Conservation (phyloP, 2,113 vertebrate species). For the Colaptes auratus region DNA sequence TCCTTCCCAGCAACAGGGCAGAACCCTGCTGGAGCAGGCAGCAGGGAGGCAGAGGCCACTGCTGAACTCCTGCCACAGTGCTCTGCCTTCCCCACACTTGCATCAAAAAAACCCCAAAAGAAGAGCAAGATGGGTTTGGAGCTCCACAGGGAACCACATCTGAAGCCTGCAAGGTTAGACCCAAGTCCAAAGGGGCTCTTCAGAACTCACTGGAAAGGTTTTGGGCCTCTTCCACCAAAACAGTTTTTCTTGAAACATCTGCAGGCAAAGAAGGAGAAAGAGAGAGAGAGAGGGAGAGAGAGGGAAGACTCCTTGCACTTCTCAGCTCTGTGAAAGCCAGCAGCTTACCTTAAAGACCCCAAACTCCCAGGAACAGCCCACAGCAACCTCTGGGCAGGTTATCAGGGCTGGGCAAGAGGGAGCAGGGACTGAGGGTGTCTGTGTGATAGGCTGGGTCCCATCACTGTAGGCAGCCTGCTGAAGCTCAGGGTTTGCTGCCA, state of each 20-base stretch:
- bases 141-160: not conserved
- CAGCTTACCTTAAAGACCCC: not conserved
- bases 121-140: not conserved
- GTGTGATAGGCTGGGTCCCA: not conserved
- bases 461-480: not conserved
- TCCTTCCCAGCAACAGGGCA: not conserved
- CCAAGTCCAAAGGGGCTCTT: slow-evolving; percentile 31
- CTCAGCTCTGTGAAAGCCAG: not conserved
- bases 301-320: not conserved
- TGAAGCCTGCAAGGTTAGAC: slow-evolving; percentile 22
- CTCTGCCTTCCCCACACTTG: not conserved
- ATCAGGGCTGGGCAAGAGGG: not conserved
- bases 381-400: not conserved
- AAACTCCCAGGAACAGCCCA: not conserved
- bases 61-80: not conserved
- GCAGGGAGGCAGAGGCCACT: not conserved
- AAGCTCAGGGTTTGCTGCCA: not conserved
- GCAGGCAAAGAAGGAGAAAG: not conserved
- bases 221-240: not conserved
- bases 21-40: slow-evolving; percentile 26
- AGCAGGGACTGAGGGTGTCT: not conserved
- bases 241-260: slow-evolving; percentile 30
- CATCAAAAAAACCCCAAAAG: not conserved
- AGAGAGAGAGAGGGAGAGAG: not conserved
- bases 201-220: not conserved